A percentile compares a stretch with the other conserved stretches of the same genome.
These are phyloP conservation scores for Amphimedon queenslandica DNA, from an alignment of 37 sponge, comb jelly and placozoan species.

Conservation along the genomic window DNA sequence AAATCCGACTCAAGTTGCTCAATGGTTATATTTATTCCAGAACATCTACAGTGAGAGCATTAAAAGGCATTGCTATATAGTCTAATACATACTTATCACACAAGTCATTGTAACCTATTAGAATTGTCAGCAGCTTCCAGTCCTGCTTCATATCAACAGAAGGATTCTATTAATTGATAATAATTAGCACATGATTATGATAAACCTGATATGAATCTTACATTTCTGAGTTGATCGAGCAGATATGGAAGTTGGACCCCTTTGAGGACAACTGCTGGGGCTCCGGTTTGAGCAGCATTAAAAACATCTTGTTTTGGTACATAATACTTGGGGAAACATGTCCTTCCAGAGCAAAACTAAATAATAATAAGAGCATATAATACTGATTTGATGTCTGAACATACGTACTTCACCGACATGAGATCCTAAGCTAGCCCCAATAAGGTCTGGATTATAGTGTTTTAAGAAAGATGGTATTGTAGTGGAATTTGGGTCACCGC, in stretches of 20 bases:
- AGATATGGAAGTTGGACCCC: constrained; percentile 60
- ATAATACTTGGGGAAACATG: constrained; percentile 71
- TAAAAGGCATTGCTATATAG: constrained; percentile 3
- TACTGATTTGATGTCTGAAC: no score
- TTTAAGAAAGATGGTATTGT: constrained; percentile 66
- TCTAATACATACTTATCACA: constrained; percentile 38
- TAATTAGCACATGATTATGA: no score
- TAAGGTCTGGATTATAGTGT: constrained; percentile 49
- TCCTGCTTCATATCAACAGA: constrained; percentile 76
- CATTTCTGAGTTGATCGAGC: constrained; percentile 36
- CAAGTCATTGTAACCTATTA: constrained; percentile 78
- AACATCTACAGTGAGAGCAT: constrained; percentile 31
- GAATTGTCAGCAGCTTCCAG: constrained; percentile 82
- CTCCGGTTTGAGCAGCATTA: constrained; percentile 85
- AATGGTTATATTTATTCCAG: constrained; percentile 37
- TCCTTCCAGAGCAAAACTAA: constrained; percentile 65
- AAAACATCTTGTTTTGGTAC: constrained; percentile 64
- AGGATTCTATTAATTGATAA: constrained; percentile 21
- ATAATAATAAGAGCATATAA: not conserved
- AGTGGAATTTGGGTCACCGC: constrained; percentile 57
- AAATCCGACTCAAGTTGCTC: constrained; percentile 64
- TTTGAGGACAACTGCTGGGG: constrained; percentile 59
- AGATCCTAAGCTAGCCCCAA: constrained; percentile 65
- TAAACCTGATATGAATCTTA: constrained; percentile 20
- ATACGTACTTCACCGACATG: constrained; percentile 58